Conservation (phyloP, 2,888 invertebrate genomes). For the Monopis laevigella region DNA sequence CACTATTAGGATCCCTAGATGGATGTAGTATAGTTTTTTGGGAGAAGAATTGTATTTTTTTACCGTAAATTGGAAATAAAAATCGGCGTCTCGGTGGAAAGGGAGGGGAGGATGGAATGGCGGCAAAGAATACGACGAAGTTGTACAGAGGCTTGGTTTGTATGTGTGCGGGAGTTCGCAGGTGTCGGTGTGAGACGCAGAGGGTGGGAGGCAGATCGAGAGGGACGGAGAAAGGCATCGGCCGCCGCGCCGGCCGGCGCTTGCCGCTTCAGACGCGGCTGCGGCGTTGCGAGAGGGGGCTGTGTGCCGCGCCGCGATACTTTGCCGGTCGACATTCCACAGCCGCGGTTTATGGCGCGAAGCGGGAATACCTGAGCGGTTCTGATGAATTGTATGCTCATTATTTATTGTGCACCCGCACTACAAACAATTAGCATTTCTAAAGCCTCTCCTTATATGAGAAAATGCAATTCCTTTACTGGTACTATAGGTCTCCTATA, state of each 20-base stretch:
- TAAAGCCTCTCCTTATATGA: conserved; percentile 1
- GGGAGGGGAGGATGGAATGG: conserved; percentile 6
- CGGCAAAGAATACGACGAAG: conserved; percentile 9
- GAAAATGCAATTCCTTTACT: conserved; percentile 1
- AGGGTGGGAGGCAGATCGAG: conserved; percentile 4
- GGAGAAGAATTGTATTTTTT: too few relatives aligned
- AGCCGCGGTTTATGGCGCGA: conserved; percentile 54
- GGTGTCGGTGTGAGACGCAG: conserved; percentile 9
- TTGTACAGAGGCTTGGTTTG: neutral
- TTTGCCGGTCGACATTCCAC: conserved; percentile 54
- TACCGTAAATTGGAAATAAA: neutral
- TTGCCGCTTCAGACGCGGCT: neutral
- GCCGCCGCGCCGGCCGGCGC: conserved; percentile 6
- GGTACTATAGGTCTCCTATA: too few relatives aligned
- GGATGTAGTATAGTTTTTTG: too few relatives aligned
- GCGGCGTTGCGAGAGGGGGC: neutral
- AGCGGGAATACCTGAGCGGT: conserved; percentile 53
- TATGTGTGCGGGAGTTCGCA: conserved; percentile 1
- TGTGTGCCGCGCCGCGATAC: neutral
- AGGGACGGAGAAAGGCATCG: conserved; percentile 7
- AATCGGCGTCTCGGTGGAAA: conserved; percentile 6
- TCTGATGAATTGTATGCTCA: conserved; percentile 48
- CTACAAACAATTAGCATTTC: conserved; percentile 25
- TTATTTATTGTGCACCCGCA: conserved; percentile 39
- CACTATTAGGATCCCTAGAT: too few relatives aligned